Conservation (phyloP, 2,797 vertebrate genomes). For the Chloroceryle amazona region DNA sequence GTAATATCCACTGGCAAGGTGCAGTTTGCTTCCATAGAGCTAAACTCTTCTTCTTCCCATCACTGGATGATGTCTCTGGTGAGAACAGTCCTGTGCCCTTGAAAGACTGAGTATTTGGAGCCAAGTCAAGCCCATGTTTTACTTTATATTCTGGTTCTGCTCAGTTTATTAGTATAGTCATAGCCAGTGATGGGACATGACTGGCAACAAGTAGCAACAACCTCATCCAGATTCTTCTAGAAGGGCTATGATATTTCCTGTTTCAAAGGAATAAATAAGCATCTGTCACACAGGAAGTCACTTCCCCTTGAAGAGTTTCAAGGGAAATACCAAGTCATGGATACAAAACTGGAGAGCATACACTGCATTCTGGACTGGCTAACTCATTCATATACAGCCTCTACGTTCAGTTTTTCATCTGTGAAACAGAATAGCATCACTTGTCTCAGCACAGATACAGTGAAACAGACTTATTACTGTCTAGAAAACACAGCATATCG, state of each 20-base stretch:
- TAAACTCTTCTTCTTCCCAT: background rate
- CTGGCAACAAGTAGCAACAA: background rate
- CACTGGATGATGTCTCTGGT: background rate
- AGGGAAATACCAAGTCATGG: background rate
- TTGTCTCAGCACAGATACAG: background rate
- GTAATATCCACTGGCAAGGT: background rate
- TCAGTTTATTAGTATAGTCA: background rate
- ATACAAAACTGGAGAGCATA: background rate
- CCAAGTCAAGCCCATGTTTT: background rate
- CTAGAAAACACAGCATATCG: background rate
- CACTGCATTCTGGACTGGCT: background rate
- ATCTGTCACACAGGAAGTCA: background rate
- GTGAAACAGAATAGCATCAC: background rate
- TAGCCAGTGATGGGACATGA: background rate
- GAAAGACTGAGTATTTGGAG: background rate
- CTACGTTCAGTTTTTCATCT: background rate
- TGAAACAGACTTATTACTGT: background rate
- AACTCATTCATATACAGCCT: background rate
- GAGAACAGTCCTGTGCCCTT: background rate
- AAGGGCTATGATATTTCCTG: background rate
- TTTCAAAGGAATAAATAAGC: background rate
- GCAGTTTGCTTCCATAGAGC: background rate
- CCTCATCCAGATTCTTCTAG: background rate
- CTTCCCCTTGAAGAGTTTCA: background rate
- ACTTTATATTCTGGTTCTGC: background rate